These are phyloP conservation scores for Drosophila affinis DNA, from an alignment of 2,888 invertebrate species.

Conservation along the genomic window DNA sequence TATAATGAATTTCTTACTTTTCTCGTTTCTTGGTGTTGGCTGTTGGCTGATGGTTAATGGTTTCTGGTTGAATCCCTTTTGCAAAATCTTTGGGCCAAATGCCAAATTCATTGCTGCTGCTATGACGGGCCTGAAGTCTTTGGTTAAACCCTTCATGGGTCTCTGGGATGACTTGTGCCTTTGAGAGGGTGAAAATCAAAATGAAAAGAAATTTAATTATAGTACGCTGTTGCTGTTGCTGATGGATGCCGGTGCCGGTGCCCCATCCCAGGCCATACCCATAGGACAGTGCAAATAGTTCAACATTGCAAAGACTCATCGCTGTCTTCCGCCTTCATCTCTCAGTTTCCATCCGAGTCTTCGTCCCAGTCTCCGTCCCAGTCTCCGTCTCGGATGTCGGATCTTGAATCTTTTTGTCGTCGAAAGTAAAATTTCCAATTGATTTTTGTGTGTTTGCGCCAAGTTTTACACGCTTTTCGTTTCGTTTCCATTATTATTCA, in stretches of 20 bases:
- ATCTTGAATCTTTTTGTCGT: constrained; percentile 48
- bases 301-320: constrained; percentile 32
- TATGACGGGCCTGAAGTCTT: constrained; percentile 72
- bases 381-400: constrained; percentile 46
- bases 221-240: constrained; percentile 52
- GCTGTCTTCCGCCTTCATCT: constrained; percentile 48
- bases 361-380: constrained; percentile 18
- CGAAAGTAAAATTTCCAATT: constrained; percentile 80
- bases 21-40: constrained; percentile 22
- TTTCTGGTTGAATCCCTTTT: constrained; percentile 18
- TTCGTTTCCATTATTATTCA: constrained; percentile 69
- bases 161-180: constrained; percentile 67
- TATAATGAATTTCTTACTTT: constrained; percentile 12
- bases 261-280: neutral
- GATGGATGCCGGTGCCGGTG: no score
- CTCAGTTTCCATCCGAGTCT: constrained; percentile 33
- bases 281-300: constrained; percentile 72
- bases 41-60: constrained; percentile 2
- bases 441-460: constrained; percentile 66
- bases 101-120: constrained; percentile 46
- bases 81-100: constrained; percentile 43
- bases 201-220: constrained; percentile 78
- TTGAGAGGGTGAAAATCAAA: constrained; percentile 74
- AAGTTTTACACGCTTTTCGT: constrained; percentile 76
- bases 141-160: constrained; percentile 67